Evolutionary conservation across 1,140 invertebrate species (phyloP).

Genomic region (Eubasilissa regina): DNA sequence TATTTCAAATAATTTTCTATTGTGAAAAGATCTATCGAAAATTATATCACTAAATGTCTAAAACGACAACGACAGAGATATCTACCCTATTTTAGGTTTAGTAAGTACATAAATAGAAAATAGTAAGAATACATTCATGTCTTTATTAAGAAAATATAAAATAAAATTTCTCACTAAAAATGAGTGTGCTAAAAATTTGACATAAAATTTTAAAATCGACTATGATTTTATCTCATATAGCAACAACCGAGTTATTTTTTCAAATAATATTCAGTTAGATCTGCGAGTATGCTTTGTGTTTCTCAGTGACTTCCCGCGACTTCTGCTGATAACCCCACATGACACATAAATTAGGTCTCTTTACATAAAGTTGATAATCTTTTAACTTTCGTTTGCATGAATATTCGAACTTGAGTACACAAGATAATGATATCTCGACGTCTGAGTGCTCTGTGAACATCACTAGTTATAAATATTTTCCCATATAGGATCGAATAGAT

Average conservation of each 20-base stretch:
- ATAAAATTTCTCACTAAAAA: neutral
- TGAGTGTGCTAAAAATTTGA: neutral
- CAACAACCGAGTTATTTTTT: constrained; percentile 27
- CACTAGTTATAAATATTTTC: constrained; percentile 14
- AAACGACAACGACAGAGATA: too few species aligned
- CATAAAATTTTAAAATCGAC: constrained; percentile 2
- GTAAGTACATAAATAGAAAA: too few species aligned
- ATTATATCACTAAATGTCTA: too few species aligned
- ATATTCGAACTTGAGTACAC: constrained; percentile 12
- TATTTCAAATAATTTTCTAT: too few species aligned
- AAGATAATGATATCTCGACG: constrained; percentile 1
- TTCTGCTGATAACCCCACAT: constrained; percentile 45
- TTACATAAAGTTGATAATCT: constrained; percentile 33
- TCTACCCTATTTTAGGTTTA: too few species aligned
- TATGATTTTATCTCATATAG: constrained; percentile 26
- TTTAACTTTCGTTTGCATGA: constrained; percentile 38
- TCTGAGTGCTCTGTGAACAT: neutral
- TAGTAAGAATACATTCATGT: too few species aligned
- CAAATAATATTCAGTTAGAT: constrained; percentile 28
- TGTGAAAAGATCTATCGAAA: too few species aligned
- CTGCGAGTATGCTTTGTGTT: constrained; percentile 41
- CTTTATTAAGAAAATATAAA: neutral
- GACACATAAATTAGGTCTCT: constrained; percentile 47
- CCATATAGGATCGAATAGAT: neutral
- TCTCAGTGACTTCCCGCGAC: constrained; percentile 49